Evolutionary conservation across 1,140 invertebrate species (phyloP), one percentile per base, ranked within the genome.

Genomic region (Aphis craccivora): DNA sequence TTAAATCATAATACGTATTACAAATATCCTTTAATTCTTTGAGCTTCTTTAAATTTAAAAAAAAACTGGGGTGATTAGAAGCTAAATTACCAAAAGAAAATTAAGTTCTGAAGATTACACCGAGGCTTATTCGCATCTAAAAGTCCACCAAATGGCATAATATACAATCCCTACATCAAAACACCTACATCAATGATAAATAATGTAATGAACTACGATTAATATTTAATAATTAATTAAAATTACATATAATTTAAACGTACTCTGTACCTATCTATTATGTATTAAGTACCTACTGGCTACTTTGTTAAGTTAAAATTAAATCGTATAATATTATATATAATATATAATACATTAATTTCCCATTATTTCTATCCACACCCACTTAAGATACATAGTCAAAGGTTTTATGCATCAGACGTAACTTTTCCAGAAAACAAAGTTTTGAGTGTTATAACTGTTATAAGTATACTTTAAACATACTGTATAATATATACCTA

Each of bases 371-470:
- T 48, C 45, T 88, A 48, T n/a, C 11, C n/a, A 5, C 11, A 37
- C 37, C 35, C 51, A 89, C 51, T 89, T 89, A 14, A 18, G 35
- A 55, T 55, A 55, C 0, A 55, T 55, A 40, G 20, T 89, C n/a
- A 55, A 89, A 55, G 51, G 35, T 37, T 53, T 89, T 53, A 37
- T 35, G 4, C 45, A 55, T 89, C 25, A 22, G 30, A 89, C 51
- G 23, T 55, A 55, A 89, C 88, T 89, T 89, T 55, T 89, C 88
- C 51, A 23, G 88, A 40, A 53, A 89, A 55, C 51, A 89, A 89
- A 89, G 88, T 89, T 89, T 89, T 3, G 35, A 89, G 35, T 55
- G 35, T 89, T 55, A 89, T 89, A 55, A 89, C 22, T 55, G 35
- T 89, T 55, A 89, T 89, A 55, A 40, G 51, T 51, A 53, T n/a